Conservation (phyloP, 1,140 invertebrate genomes). For the Gonatopus flavifemur region DNA sequence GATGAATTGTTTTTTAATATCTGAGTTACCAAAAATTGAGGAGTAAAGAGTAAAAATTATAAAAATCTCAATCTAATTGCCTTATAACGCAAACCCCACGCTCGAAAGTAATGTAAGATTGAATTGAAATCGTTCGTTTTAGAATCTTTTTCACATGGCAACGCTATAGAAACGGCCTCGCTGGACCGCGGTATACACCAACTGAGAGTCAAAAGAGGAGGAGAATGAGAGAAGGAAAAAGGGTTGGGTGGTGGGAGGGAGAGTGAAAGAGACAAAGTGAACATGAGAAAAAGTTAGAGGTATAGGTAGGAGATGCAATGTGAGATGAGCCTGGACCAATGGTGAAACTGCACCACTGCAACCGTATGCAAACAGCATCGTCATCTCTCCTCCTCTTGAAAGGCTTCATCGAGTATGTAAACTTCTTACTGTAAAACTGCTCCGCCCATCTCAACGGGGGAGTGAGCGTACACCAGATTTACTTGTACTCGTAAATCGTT, state of each 20-base stretch:
- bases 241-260: not conserved
- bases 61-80: no score
- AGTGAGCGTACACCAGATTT: constrained; percentile 19
- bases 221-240: constrained; percentile 7
- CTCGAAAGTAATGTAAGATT: no score
- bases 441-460: constrained; percentile 43
- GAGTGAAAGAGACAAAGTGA: constrained; percentile 30
- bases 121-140: no score
- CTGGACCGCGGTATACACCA: constrained; percentile 15
- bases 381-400: constrained; percentile 50
- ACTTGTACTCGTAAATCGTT: not conserved
- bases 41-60: no score
- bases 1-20: no score
- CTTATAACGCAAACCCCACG: no score
- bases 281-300: constrained; percentile 8
- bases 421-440: constrained; percentile 47
- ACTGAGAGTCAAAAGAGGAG: constrained; percentile 23
- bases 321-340: constrained; percentile 55
- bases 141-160: no score
- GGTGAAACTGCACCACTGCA: constrained; percentile 40
- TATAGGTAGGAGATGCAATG: constrained; percentile 30
- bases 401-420: constrained; percentile 56
- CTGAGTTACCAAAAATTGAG: no score
- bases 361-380: constrained; percentile 55
- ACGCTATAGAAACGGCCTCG: constrained; percentile 14